A percentile compares a stretch with the other conserved stretches of the same genome.
Conservation (phyloP, 2,888 invertebrate genomes). For the Adelognathus sp. region DNA sequence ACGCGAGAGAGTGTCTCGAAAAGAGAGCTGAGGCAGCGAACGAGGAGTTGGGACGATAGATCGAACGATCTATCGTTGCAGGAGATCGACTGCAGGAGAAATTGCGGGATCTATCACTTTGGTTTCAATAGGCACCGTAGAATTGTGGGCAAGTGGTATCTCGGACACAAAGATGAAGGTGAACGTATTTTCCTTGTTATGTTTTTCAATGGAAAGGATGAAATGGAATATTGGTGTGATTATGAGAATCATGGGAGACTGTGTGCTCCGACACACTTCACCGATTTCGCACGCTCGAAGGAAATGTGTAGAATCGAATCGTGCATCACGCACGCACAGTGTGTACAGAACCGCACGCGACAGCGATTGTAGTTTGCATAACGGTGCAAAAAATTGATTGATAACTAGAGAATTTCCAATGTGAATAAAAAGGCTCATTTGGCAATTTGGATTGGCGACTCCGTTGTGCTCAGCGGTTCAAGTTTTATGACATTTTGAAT, state of each 20-base stretch:
- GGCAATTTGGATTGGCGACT: no score
- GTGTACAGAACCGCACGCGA: neutral
- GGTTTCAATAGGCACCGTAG: neutral
- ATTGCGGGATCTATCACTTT: constrained; percentile 2
- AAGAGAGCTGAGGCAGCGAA: constrained; percentile 38
- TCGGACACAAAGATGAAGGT: neutral
- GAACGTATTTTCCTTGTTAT: neutral
- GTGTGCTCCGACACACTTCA: neutral
- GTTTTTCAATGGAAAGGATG: neutral
- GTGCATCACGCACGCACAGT: neutral
- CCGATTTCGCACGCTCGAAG: neutral
- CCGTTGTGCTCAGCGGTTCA: no score
- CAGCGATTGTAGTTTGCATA: neutral
- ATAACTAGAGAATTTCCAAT: neutral
- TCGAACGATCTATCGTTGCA: constrained; percentile 15
- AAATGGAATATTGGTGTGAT: neutral
- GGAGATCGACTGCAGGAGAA: constrained; percentile 1
- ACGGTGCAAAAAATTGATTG: neutral
- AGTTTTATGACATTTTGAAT: no score
- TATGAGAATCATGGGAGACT: neutral
- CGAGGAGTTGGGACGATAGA: constrained; percentile 31
- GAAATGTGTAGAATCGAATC: neutral
- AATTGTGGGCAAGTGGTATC: neutral
- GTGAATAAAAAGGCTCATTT: no score
- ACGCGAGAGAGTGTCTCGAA: constrained; percentile 47